Conservation (phyloP, 2,113 vertebrate species). For the Urocitellus parryii region DNA sequence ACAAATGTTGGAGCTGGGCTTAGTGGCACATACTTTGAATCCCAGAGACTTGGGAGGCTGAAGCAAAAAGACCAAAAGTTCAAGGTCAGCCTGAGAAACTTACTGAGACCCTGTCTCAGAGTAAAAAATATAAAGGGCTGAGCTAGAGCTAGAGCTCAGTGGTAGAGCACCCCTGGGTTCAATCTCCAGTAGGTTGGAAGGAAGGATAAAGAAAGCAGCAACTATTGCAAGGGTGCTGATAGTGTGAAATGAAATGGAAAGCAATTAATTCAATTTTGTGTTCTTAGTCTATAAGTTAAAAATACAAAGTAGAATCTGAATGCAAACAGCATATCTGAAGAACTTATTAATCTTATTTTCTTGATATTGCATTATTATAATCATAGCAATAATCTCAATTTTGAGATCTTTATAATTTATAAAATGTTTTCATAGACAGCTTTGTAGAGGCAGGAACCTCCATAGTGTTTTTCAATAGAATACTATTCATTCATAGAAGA, state of each 20-base stretch:
- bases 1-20: background rate
- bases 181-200: background rate
- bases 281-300: background rate
- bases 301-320: background rate
- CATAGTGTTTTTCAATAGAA: background rate
- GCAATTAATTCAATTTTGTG: background rate
- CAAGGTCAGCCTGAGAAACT: no score
- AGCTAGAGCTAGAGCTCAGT: no score
- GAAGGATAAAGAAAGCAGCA: background rate
- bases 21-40: no score
- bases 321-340: background rate
- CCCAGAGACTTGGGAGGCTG: no score
- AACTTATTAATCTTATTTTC: background rate
- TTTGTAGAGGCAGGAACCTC: background rate
- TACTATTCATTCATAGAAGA: background rate
- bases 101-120: no score
- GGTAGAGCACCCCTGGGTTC: no score
- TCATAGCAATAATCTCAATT: background rate
- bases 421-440: background rate
- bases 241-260: background rate
- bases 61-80: no score
- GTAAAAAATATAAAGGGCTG: no score
- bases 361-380: background rate
- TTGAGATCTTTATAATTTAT: background rate
- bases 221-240: background rate